Percentiles rank a stretch among this genome's conserved stretches.
Conservation (phyloP, 2,113 vertebrate species). For the Sinocyclocheilus grahami region DNA sequence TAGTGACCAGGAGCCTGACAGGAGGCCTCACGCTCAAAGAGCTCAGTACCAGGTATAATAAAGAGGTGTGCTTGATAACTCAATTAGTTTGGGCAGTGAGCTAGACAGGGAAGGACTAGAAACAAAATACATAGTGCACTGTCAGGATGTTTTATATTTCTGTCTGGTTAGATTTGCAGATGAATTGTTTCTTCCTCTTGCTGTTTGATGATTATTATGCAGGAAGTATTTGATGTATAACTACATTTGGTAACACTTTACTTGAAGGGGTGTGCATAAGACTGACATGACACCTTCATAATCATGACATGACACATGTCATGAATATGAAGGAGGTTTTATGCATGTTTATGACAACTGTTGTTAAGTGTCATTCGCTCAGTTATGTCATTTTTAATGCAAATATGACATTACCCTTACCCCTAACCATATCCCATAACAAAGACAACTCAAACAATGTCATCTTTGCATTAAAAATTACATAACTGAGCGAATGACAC, state of each 20-base stretch:
- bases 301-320: too few relatives aligned
- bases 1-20: conserved; percentile 61
- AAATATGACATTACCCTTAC: too few relatives aligned
- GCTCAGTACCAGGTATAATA: conserved; percentile 74
- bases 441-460: too few relatives aligned
- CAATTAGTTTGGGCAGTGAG: background rate
- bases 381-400: too few relatives aligned
- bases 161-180: background rate
- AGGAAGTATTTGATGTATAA: background rate
- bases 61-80: background rate
- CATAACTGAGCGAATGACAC: too few relatives aligned
- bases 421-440: too few relatives aligned
- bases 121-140: background rate
- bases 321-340: too few relatives aligned
- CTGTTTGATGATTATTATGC: background rate
- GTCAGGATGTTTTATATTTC: background rate
- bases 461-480: too few relatives aligned
- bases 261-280: too few relatives aligned
- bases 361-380: too few relatives aligned
- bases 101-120: background rate
- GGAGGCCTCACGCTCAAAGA: background rate
- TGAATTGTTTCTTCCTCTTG: background rate
- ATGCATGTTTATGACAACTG: too few relatives aligned
- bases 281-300: too few relatives aligned
- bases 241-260: background rate